phyloP scores from a whole-genome alignment of 2,888 invertebrate species.

The Glyphotaelius pellucidus region DNA sequence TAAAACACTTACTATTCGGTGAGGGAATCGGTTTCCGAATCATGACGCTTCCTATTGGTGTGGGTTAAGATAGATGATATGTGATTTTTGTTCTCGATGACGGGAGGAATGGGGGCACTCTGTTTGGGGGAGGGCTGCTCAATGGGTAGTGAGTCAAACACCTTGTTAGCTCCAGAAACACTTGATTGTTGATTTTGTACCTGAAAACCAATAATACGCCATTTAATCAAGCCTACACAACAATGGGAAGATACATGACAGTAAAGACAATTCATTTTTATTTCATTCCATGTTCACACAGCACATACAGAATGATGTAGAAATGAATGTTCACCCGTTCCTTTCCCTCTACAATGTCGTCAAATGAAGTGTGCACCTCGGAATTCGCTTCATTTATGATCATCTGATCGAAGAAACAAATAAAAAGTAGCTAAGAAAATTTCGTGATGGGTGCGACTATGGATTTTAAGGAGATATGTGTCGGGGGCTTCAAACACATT shows the following conservation, averaged over 20 bases:
- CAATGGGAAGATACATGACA: neutral
- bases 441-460: too few species aligned
- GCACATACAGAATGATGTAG: too few species aligned
- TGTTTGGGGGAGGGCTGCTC: slow-evolving; percentile 58
- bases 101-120: slow-evolving; percentile 59
- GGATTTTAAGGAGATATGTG: too few species aligned
- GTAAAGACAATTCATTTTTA: too few species aligned
- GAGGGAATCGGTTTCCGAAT: slow-evolving; percentile 77
- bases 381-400: too few species aligned
- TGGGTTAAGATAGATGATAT: slow-evolving; percentile 80
- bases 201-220: slow-evolving; percentile 53
- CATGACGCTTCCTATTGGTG: slow-evolving; percentile 78
- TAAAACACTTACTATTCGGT: slow-evolving; percentile 75
- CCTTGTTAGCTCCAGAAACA: slow-evolving; percentile 62
- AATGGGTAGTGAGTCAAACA: slow-evolving; percentile 59
- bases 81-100: slow-evolving; percentile 71
- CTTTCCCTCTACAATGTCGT: too few species aligned
- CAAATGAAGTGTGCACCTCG: too few species aligned
- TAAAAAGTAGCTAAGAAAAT: too few species aligned
- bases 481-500: too few species aligned
- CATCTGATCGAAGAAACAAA: too few species aligned
- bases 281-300: too few species aligned
- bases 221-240: neutral
- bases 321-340: too few species aligned
- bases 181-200: slow-evolving; percentile 64